Evolutionary conservation across 2,797 vertebrate genomes (phyloP).

Genomic region (Ceyx erithaca): DNA sequence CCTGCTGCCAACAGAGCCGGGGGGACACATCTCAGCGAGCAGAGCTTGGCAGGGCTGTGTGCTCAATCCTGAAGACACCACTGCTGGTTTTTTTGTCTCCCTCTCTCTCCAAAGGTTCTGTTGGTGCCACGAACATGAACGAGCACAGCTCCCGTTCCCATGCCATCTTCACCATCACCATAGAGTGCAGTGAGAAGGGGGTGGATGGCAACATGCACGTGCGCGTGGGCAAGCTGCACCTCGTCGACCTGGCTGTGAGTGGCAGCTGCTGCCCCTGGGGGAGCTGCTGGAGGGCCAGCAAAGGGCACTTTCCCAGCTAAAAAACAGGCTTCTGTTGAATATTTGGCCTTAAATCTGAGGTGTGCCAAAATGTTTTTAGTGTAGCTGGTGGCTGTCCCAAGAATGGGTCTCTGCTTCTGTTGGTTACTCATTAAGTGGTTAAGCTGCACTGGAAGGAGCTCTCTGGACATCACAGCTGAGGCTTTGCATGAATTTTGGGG

Average conservation of each 20-base stretch:
- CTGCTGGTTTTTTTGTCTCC: background rate
- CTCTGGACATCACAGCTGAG: background rate
- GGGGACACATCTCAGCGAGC: background rate
- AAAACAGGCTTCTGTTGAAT: background rate
- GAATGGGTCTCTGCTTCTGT: background rate
- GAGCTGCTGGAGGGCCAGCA: background rate
- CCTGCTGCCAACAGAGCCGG: background rate
- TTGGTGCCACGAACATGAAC: slow-evolving; percentile 98
- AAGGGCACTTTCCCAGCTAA: background rate
- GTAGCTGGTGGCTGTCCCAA: background rate
- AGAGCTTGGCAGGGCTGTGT: background rate
- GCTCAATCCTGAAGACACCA: background rate
- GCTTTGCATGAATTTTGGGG: background rate
- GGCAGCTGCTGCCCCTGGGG: rapidly evolving
- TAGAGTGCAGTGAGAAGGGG: slow-evolving; percentile 98
- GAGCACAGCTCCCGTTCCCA: slow-evolving; percentile 98
- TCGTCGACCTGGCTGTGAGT: slow-evolving; percentile 96
- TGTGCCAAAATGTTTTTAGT: background rate
- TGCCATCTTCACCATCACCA: slow-evolving; percentile 98
- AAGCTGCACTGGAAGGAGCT: background rate
- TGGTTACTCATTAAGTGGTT: background rate
- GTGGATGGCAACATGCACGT: slow-evolving; percentile 96
- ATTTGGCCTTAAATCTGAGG: background rate
- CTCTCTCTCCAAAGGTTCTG: slow-evolving; percentile 83
- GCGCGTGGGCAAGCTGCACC: slow-evolving; percentile 96